Conservation (phyloP, 2,113 vertebrate species). For the Odontesthes bonariensis region DNA sequence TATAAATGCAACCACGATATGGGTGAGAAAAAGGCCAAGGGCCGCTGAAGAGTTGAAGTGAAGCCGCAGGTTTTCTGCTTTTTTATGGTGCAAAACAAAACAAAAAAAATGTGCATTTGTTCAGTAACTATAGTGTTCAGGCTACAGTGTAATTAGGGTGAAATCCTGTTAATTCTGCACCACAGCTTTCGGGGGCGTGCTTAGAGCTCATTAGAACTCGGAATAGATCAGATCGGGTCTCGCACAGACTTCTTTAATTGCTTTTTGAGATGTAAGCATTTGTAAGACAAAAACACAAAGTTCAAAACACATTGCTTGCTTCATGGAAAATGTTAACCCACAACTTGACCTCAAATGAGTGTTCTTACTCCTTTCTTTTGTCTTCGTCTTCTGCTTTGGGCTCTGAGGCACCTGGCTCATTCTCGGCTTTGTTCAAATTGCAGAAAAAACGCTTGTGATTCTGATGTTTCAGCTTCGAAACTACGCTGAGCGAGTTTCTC, state of each 20-base stretch:
- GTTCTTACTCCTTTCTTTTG: constrained; percentile 8
- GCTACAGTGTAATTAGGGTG: constrained; percentile 19
- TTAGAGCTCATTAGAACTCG: constrained; percentile 36
- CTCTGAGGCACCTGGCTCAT: constrained; percentile 17
- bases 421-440: constrained; percentile 52
- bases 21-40: constrained; percentile 42
- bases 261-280: constrained; percentile 52
- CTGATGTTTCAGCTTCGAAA: constrained; percentile 17
- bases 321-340: constrained; percentile 43
- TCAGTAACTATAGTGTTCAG: constrained; percentile 14
- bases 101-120: not conserved
- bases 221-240: constrained; percentile 37
- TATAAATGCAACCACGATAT: constrained; percentile 46
- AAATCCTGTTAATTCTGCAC: constrained; percentile 24
- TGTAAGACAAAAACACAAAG: constrained; percentile 33
- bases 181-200: constrained; percentile 12
- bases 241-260: constrained; percentile 35
- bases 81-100: constrained; percentile 5
- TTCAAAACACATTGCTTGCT: constrained; percentile 18
- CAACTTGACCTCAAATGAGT: constrained; percentile 45
- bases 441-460: constrained; percentile 28
- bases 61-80: constrained; percentile 5
- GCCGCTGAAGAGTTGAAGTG: constrained; percentile 22
- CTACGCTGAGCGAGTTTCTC: constrained; percentile 12
- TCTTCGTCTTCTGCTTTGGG: constrained; percentile 15